Evolutionary conservation across 2,797 vertebrate genomes (phyloP).

Genomic region (Ambastaia sidthimunki): DNA sequence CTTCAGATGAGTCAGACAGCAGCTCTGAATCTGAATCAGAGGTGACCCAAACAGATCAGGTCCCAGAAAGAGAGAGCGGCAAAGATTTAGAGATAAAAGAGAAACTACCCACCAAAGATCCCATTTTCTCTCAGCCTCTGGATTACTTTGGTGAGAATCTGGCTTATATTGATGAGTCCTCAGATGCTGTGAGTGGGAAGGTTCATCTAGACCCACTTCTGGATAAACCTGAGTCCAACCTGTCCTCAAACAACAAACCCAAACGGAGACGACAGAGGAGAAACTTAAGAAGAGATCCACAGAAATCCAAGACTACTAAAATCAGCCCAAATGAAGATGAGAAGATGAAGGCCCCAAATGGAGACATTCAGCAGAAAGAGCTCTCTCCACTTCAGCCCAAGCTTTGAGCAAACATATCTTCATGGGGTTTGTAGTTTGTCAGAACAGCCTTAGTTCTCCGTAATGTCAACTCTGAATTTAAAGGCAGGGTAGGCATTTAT

Average conservation of each 20-base stretch:
- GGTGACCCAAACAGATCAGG: constrained; percentile 73
- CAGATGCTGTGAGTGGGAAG: constrained; percentile 83
- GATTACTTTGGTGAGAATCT: constrained; percentile 90
- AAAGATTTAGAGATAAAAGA: constrained; percentile 50
- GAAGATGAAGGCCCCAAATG: constrained; percentile 63
- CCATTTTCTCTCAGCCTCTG: constrained; percentile 74
- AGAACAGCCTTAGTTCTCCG: neutral
- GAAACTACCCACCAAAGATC: constrained; percentile 53
- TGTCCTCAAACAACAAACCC: constrained; percentile 58
- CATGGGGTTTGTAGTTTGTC: neutral
- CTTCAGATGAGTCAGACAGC: constrained; percentile 68
- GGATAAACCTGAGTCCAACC: constrained; percentile 62
- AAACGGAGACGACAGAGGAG: constrained; percentile 74
- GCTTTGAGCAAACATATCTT: constrained; percentile 50
- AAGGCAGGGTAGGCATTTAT: too few species aligned
- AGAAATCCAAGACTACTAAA: constrained; percentile 63
- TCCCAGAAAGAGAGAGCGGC: constrained; percentile 61
- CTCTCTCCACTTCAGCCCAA: constrained; percentile 58
- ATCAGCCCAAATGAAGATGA: constrained; percentile 51
- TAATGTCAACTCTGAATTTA: too few species aligned
- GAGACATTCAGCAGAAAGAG: constrained; percentile 66
- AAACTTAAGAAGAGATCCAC: constrained; percentile 50
- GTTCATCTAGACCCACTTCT: constrained; percentile 73
- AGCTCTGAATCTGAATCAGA: constrained; percentile 74
- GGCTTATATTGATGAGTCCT: constrained; percentile 91